Evolutionary conservation across 2,888 invertebrate genomes (phyloP), one percentile per base, ranked within the genome.

Genomic region (Cylloceria caligata): DNA sequence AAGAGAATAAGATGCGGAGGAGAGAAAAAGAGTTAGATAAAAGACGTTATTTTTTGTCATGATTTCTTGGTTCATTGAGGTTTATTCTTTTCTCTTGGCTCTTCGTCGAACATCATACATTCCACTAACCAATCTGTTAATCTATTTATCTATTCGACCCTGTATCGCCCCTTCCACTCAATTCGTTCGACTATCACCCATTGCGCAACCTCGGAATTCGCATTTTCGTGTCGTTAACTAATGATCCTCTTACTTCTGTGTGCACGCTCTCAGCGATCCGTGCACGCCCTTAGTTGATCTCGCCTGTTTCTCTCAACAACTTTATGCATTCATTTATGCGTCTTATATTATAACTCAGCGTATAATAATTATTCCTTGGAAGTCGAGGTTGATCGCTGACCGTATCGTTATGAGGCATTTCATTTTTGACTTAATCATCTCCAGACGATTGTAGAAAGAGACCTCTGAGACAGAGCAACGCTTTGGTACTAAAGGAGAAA

Each of bases 131-230:
- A 68, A 77, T 80, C 69, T 75, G 75, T 78, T 64, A 75, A 78
- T 78, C 76, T 74, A 80, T 82, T 85, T 82, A 81, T 85, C 78
- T 67, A 76, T 55, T 78, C 84, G 82, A 76, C 78, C 80, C 82
- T 80, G 72, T 64, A 27, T 49, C 42, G 49, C 75, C 68, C 80
- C 67, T 30, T 52, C 19, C 60, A 34, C 57, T 36, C 19, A 19
- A 55, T 11, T 55, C 39, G 9, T 49, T 64, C 69, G 57, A 67
- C 65, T 55, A 19, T 67, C 30, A 42, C 24, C 62, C 73, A 69
- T 78, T 80, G 74, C 69, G 21, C 69, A 64, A 42, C 72, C 76
- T 83, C 68, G 76, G 76, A 39, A 69, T 69, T 62, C 42, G n/a
- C n/a, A 62, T 76, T 76, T 76, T 76, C 76, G 73, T 68, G 69